These are phyloP conservation scores for Melitaea athalia DNA, from an alignment of 2,888 invertebrate genomes.

Conservation along the genomic window DNA sequence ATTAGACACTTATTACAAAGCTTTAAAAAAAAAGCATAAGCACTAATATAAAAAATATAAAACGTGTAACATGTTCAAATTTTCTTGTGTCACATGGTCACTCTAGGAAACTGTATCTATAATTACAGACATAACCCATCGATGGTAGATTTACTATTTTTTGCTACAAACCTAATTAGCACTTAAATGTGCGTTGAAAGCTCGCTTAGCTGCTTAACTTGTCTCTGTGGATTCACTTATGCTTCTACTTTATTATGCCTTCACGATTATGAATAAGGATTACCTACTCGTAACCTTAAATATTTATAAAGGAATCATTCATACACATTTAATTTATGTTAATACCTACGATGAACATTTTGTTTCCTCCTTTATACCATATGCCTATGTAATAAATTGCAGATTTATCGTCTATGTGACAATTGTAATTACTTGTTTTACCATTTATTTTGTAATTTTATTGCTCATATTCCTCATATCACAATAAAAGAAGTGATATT, in stretches of 20 bases:
- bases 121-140: slow-evolving; percentile 61
- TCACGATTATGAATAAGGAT: slow-evolving; percentile 26
- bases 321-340: slow-evolving; percentile 23
- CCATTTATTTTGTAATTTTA: background rate
- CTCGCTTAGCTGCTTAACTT: slow-evolving; percentile 35
- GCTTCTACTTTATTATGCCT: slow-evolving; percentile 22
- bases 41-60: background rate
- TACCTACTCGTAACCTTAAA: slow-evolving; percentile 14
- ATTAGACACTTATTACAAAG: no score
- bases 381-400: background rate
- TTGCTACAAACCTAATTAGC: slow-evolving; percentile 72
- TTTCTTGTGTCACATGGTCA: slow-evolving; percentile 37
- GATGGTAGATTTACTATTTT: slow-evolving; percentile 64
- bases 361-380: slow-evolving; percentile 1
- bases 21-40: no score
- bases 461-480: background rate
- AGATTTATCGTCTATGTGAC: background rate
- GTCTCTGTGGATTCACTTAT: slow-evolving; percentile 28
- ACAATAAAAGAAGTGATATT: background rate
- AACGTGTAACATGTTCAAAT: no score
- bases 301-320: slow-evolving; percentile 27
- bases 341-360: slow-evolving; percentile 13
- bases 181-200: slow-evolving; percentile 66
- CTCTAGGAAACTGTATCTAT: slow-evolving; percentile 52
- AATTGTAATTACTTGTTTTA: background rate